phyloP scores from a whole-genome alignment of 2,888 invertebrate genomes.

The Hyposoter didymator region DNA sequence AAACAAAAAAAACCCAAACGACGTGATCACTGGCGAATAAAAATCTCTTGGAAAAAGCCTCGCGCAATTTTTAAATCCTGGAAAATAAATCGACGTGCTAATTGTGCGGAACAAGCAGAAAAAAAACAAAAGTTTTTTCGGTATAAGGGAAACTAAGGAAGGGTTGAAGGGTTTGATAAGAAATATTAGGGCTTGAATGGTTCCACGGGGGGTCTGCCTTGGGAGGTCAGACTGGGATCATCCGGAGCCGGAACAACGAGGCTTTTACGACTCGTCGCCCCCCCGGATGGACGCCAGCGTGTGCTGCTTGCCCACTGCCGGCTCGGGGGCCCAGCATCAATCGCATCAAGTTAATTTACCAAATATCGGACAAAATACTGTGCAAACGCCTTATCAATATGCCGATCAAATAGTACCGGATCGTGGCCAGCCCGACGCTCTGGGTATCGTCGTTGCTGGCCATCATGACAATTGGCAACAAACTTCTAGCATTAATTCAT shows the following conservation, averaged over 20 bases:
- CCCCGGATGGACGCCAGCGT: conserved; percentile 84
- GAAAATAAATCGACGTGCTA: neutral
- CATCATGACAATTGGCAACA: conserved; percentile 80
- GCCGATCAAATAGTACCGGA: conserved; percentile 83
- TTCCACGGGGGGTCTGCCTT: conserved; percentile 80
- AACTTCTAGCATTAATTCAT: conserved; percentile 74
- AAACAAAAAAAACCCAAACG: neutral
- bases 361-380: conserved; percentile 76
- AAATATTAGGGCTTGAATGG: conserved; percentile 78
- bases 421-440: conserved; percentile 80
- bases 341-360: conserved; percentile 73
- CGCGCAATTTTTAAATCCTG: neutral
- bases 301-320: conserved; percentile 82
- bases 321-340: conserved; percentile 82
- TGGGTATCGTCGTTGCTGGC: conserved; percentile 77
- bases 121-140: neutral
- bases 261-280: conserved; percentile 82
- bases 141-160: neutral
- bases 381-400: conserved; percentile 80
- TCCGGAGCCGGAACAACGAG: conserved; percentile 79
- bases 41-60: neutral
- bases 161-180: conserved; percentile 39
- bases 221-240: conserved; percentile 80
- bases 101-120: neutral
- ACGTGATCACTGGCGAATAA: neutral